These are phyloP conservation scores for Sinopyrophorus schimmeli DNA, from an alignment of 2,888 invertebrate genomes.

Conservation along the genomic window DNA sequence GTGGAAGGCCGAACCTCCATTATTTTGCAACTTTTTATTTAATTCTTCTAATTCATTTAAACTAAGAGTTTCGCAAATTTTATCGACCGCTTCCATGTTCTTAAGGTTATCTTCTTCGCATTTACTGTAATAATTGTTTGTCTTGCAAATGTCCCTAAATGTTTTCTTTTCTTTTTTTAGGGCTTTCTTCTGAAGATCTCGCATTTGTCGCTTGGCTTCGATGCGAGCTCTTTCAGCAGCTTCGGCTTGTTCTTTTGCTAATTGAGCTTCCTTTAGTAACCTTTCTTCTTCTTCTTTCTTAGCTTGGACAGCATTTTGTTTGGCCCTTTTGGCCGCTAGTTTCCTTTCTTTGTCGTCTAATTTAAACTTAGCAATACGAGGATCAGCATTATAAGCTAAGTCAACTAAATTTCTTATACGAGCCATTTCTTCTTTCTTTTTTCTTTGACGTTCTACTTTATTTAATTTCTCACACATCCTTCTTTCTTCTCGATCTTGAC, in stretches of 20 bases:
- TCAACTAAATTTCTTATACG: conserved; percentile 91
- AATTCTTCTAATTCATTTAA: conserved; percentile 74
- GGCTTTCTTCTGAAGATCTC: conserved; percentile 82
- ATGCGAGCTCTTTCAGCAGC: conserved; percentile 80
- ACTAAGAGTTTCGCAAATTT: conserved; percentile 81
- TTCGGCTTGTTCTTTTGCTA: conserved; percentile 77
- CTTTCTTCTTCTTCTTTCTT: conserved; percentile 84
- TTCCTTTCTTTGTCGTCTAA: conserved; percentile 93
- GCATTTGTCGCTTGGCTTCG: conserved; percentile 81
- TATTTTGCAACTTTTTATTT: conserved; percentile 68
- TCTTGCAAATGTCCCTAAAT: conserved; percentile 77
- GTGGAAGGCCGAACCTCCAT: conserved; percentile 69
- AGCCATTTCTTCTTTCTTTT: conserved; percentile 96
- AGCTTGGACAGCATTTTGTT: conserved; percentile 80
- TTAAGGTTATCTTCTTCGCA: conserved; percentile 73
- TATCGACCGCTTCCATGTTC: conserved; percentile 91
- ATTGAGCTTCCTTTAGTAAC: conserved; percentile 70
- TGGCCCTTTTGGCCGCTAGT: conserved; percentile 84
- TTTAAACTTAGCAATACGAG: conserved; percentile 88
- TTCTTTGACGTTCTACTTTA: conserved; percentile 85
- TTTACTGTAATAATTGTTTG: conserved; percentile 77
- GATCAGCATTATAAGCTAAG: conserved; percentile 91
- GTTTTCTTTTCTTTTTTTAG: conserved; percentile 85
- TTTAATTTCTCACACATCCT: conserved; percentile 98
- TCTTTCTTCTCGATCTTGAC: conserved; percentile 94